Conservation (phyloP, 2,888 invertebrate species). For the Blastobasis lacticolella region DNA sequence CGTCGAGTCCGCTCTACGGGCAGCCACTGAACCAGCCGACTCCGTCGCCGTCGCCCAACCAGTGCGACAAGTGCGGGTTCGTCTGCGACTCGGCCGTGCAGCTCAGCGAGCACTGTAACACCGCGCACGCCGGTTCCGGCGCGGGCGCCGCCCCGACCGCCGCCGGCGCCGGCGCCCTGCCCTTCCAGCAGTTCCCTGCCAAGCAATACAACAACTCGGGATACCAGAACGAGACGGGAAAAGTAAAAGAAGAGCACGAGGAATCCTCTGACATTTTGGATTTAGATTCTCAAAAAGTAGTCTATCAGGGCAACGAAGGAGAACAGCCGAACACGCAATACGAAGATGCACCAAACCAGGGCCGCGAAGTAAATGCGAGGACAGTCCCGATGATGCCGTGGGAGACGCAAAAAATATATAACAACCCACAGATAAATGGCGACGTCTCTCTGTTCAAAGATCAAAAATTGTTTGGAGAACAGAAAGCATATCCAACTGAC, state of each 20-base stretch:
- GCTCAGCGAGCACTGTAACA: conserved; percentile 82
- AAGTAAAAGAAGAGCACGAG: conserved; percentile 78
- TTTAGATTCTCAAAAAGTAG: conserved; percentile 91
- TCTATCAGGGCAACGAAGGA: conserved; percentile 78
- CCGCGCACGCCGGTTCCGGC: conserved; percentile 75
- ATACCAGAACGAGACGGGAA: conserved; percentile 62
- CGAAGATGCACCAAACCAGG: conserved; percentile 51
- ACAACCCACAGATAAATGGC: conserved; percentile 60
- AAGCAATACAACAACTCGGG: conserved; percentile 61
- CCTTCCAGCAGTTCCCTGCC: conserved; percentile 69
- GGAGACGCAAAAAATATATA: conserved; percentile 65
- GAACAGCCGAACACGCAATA: conserved; percentile 51
- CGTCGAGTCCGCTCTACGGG: conserved; percentile 72
- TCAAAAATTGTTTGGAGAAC: conserved; percentile 67
- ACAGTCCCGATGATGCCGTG: conserved; percentile 77
- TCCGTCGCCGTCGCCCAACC: conserved; percentile 81
- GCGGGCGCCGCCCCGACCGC: conserved; percentile 23
- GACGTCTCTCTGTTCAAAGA: conserved; percentile 67
- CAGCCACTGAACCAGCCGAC: conserved; percentile 78
- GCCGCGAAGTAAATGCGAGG: conserved; percentile 59
- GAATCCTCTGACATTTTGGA: conserved; percentile 88
- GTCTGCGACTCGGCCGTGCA: conserved; percentile 84
- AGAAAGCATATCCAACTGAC: conserved; percentile 56
- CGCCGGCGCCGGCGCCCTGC: conserved; percentile 54
- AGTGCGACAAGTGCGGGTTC: conserved; percentile 89